Evolutionary conservation across 2,113 vertebrate species (phyloP), one percentile per base, ranked within the genome.

Genomic region (Psittacus erithacus): DNA sequence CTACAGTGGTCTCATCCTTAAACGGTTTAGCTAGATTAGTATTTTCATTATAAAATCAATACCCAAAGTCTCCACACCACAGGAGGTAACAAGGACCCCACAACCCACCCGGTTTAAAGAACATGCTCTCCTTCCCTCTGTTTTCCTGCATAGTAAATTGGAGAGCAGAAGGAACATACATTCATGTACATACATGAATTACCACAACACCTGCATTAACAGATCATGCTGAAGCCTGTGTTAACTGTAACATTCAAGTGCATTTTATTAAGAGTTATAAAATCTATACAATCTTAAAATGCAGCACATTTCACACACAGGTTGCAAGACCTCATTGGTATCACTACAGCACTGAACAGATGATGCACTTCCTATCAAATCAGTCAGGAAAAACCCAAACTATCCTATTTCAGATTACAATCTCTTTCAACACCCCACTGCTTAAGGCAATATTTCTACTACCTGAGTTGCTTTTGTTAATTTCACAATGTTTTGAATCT

Each of bases 261-360:
- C 43, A 35, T 89, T 97, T 97, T 97, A 97, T 97, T 97, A 60
- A 82, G 25, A 90, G 62, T 88, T 84, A 88, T 11, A 89, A 91
- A 94, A 97, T 62, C 93, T 49, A 91, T 49, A 96, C 77, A 96
- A 49, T 89, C 70, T 87, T 47, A 76, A 89, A 91, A 91, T 38
- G 93, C 62, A 92, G 63, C 0, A 0, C 53, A 28, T 70, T 88
- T 95, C 77, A 86, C 60, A 92, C 77, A 74, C 8, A 29, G n/a
- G 57, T 44, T 77, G 7, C 75, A 43, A 77, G 47, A 49, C 20
- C 22, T 86, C 57, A 47, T 43, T 53, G 60, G 25, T 60, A 81
- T 52, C 52, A 63, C 83, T 53, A 62, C 49, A 76, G 57, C 41
- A 57, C 14, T 52, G 35, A 92, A 47, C 4, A 78, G 33, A 49